These are phyloP conservation scores for Promerops cafer DNA, from an alignment of 2,113 vertebrate species.

Conservation along the genomic window DNA sequence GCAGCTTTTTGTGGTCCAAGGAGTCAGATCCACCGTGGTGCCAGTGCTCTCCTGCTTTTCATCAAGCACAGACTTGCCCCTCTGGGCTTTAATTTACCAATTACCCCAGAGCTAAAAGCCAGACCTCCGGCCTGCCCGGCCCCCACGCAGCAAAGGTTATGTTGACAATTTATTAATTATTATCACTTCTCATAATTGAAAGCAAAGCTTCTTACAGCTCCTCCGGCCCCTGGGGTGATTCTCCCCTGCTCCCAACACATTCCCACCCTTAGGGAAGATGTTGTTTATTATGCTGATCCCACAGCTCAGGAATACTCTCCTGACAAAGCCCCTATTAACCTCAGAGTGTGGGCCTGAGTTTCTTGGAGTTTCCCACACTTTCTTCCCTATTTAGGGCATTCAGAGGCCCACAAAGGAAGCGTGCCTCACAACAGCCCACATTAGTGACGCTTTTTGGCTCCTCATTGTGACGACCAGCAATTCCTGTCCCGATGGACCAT, in stretches of 20 bases:
- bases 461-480: conserved; percentile 67
- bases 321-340: conserved; percentile 69
- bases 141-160: neutral
- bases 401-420: conserved; percentile 81
- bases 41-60: neutral
- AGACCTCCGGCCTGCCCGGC: neutral
- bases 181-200: conserved; percentile 24
- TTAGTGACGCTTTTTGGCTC: conserved; percentile 85
- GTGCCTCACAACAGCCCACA: conserved; percentile 89
- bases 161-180: conserved; percentile 58
- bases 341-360: conserved; percentile 79
- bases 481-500: conserved; percentile 75
- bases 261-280: conserved; percentile 39
- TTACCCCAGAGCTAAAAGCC: neutral
- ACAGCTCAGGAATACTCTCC: conserved; percentile 38
- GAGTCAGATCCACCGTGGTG: neutral
- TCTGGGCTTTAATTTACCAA: neutral
- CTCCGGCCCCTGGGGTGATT: neutral
- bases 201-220: neutral
- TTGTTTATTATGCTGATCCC: conserved; percentile 64
- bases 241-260: conserved; percentile 18
- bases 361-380: conserved; percentile 87
- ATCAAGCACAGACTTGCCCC: neutral
- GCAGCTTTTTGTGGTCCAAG: neutral
- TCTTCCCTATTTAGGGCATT: conserved; percentile 76